phyloP scores from a whole-genome alignment of 2,888 invertebrate genomes.

The Dendrolimus houi region DNA sequence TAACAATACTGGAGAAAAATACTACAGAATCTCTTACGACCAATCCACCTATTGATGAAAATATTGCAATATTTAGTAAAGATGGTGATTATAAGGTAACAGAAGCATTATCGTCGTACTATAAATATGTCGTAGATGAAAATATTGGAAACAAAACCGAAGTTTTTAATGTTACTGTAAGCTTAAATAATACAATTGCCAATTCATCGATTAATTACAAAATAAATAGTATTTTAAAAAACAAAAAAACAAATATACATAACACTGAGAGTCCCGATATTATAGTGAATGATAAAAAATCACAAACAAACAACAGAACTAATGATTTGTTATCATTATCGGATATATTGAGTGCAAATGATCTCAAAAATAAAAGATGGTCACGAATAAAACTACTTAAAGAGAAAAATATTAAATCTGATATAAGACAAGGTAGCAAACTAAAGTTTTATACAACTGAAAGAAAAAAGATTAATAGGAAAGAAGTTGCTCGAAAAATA shows the following conservation, averaged over 20 bases:
- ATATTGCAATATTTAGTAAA: background rate
- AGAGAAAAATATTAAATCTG: slow-evolving; percentile 6
- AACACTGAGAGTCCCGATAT: slow-evolving; percentile 4
- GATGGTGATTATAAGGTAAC: background rate
- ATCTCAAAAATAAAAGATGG: slow-evolving; percentile 23
- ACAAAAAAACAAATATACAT: slow-evolving; percentile 1
- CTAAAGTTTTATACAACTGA: background rate
- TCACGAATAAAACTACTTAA: slow-evolving; percentile 14
- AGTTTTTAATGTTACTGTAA: background rate
- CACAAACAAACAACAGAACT: background rate
- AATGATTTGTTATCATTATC: slow-evolving; percentile 4
- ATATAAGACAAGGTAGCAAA: background rate
- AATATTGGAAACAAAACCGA: background rate
- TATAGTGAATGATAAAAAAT: slow-evolving; percentile 4
- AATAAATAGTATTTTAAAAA: background rate
- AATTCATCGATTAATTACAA: background rate
- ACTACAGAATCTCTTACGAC: no score
- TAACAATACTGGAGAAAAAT: no score
- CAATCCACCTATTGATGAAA: background rate
- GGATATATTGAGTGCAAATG: slow-evolving; percentile 9
- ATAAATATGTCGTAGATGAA: background rate
- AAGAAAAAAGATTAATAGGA: slow-evolving; percentile 7
- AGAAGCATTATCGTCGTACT: background rate
- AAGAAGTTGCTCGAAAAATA: slow-evolving; percentile 14
- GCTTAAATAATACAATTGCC: background rate